phyloP scores from a whole-genome alignment of 2,113 vertebrate species.

The Mixornis gularis region DNA sequence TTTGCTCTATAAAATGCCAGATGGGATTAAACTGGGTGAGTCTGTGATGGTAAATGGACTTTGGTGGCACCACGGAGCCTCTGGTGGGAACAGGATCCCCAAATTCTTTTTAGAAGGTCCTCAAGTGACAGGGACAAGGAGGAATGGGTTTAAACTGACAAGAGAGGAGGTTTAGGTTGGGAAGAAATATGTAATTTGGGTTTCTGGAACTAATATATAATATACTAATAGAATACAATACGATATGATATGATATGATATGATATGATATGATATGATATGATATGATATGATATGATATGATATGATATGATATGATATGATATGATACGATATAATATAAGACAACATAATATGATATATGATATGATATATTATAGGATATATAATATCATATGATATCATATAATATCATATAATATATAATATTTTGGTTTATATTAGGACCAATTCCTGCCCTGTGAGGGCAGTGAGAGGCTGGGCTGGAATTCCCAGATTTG shows the following conservation, averaged over 20 bases:
- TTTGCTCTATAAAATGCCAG: background rate
- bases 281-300: no score
- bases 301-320: no score
- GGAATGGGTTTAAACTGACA: background rate
- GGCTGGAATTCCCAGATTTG: background rate
- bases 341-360: no score
- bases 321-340: no score
- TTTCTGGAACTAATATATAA: no score
- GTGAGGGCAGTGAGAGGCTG: background rate
- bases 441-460: background rate
- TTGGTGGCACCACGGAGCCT: background rate
- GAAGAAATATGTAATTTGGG: background rate
- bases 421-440: background rate
- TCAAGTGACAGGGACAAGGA: background rate
- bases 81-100: background rate
- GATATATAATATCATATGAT: no score
- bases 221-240: no score
- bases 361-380: no score
- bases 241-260: no score
- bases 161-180: background rate
- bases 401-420: no score
- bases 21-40: background rate
- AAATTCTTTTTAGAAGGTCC: background rate
- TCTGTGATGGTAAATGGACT: accelerated
- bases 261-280: no score